These are phyloP conservation scores for Hirudinaria manillensis DNA, from an alignment of 2,888 invertebrate species.

Conservation along the genomic window DNA sequence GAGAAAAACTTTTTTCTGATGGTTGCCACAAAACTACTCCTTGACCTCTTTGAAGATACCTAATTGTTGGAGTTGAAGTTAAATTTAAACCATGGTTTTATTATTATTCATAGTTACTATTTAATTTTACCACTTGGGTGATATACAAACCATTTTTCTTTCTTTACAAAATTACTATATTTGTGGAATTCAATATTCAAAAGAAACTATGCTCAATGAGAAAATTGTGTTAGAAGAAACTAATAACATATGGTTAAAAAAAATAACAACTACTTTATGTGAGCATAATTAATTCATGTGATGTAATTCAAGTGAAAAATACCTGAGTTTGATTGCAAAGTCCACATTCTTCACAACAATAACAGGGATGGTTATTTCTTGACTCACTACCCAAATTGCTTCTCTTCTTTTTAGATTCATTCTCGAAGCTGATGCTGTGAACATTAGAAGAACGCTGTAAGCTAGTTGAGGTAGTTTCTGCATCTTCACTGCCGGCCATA, in stretches of 20 bases:
- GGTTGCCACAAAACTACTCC: conserved; percentile 9
- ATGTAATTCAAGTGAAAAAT: background rate
- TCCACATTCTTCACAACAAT: conserved; percentile 1
- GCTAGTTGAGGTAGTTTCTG: conserved; percentile 3
- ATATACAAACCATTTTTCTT: background rate
- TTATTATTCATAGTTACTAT: background rate
- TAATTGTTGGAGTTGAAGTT: background rate
- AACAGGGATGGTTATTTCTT: background rate
- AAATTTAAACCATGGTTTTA: too few species aligned
- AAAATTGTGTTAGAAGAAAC: too few species aligned
- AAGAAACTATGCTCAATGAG: too few species aligned
- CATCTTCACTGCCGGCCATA: background rate
- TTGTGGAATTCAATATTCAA: too few species aligned
- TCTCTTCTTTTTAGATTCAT: background rate
- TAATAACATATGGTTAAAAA: too few species aligned
- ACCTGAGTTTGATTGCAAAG: conserved; percentile 3
- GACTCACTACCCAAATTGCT: background rate
- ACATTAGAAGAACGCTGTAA: conserved; percentile 14
- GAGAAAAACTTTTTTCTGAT: conserved; percentile 16
- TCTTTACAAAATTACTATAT: background rate
- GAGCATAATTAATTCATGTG: too few species aligned
- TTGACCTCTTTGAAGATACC: conserved; percentile 11
- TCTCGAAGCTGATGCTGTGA: background rate
- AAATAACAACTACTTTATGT: too few species aligned
- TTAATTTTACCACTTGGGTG: background rate